Evolutionary conservation across 2,797 vertebrate genomes (phyloP).

Genomic region (Astyanax mexicanus): DNA sequence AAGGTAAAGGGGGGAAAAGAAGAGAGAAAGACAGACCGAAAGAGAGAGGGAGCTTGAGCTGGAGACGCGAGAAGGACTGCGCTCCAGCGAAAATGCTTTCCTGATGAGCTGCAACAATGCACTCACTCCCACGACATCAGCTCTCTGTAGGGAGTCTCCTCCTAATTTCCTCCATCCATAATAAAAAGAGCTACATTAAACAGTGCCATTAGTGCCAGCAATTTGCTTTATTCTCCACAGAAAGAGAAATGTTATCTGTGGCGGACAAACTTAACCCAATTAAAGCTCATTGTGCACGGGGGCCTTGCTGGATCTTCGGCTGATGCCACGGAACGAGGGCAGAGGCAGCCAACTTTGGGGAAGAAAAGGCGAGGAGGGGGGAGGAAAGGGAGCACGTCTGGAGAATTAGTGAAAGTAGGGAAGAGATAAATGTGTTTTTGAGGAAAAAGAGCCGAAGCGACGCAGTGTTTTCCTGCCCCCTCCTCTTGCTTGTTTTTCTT

Average conservation of each 20-base stretch:
- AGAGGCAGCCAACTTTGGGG: slow-evolving; percentile 67
- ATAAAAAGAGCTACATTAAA: slow-evolving; percentile 81
- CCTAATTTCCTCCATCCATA: slow-evolving; percentile 83
- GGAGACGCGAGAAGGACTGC: slow-evolving; percentile 35
- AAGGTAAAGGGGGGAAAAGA: slow-evolving; percentile 5
- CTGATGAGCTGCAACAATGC: slow-evolving; percentile 77
- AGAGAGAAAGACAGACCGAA: slow-evolving; percentile 14
- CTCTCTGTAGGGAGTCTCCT: slow-evolving; percentile 76
- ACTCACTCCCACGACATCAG: slow-evolving; percentile 69
- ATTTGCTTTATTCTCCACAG: slow-evolving; percentile 80
- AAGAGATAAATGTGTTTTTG: slow-evolving; percentile 57
- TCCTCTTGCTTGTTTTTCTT: slow-evolving; percentile 16
- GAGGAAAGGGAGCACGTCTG: slow-evolving; percentile 33
- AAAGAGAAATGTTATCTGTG: slow-evolving; percentile 87
- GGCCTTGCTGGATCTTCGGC: slow-evolving; percentile 75
- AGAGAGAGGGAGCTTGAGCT: slow-evolving; percentile 19
- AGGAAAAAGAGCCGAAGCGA: slow-evolving; percentile 50
- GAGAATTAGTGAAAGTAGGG: slow-evolving; percentile 58
- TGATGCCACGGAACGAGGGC: slow-evolving; percentile 67
- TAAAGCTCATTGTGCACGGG: slow-evolving; percentile 81
- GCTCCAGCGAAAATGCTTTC: slow-evolving; percentile 64
- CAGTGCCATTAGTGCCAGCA: slow-evolving; percentile 81
- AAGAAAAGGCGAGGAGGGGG: slow-evolving; percentile 37
- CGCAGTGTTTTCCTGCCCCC: slow-evolving; percentile 37
- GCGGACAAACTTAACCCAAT: slow-evolving; percentile 88